phyloP scores from a whole-genome alignment of 2,888 invertebrate species.

The Chrysolina oricalcia region DNA sequence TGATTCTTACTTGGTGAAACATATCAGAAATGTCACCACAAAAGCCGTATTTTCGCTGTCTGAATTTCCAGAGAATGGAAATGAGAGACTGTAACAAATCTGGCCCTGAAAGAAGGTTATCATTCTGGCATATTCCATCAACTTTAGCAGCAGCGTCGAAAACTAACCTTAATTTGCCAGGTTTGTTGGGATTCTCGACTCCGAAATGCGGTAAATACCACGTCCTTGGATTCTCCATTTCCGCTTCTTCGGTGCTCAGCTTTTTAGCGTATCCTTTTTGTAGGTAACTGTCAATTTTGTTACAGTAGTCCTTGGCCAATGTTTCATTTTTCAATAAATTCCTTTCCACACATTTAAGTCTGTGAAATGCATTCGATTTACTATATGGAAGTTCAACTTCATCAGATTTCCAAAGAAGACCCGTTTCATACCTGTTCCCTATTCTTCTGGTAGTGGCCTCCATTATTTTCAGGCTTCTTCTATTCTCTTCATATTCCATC shows the following conservation, averaged over 20 bases:
- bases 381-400: not conserved
- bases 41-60: not conserved
- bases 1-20: conserved; percentile 6
- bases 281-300: too few relatives aligned
- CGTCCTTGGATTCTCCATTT: not conserved
- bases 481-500: not conserved
- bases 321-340: not conserved
- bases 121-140: too few relatives aligned
- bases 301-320: not conserved
- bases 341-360: not conserved
- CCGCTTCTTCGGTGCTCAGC: not conserved
- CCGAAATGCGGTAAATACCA: conserved; percentile 12
- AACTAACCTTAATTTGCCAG: not conserved
- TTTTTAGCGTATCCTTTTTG: not conserved
- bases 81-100: too few relatives aligned
- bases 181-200: conserved; percentile 10
- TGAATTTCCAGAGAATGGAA: conserved; percentile 4
- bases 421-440: too few relatives aligned
- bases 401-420: too few relatives aligned
- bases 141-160: too few relatives aligned
- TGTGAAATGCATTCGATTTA: not conserved
- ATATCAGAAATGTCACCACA: not conserved
- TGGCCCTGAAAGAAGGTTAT: too few relatives aligned
- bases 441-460: not conserved
- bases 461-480: not conserved